Percentiles rank a stretch among this genome's conserved stretches.
Conservation (phyloP, 2,797 vertebrate species). For the Neosalanx taihuensis region DNA sequence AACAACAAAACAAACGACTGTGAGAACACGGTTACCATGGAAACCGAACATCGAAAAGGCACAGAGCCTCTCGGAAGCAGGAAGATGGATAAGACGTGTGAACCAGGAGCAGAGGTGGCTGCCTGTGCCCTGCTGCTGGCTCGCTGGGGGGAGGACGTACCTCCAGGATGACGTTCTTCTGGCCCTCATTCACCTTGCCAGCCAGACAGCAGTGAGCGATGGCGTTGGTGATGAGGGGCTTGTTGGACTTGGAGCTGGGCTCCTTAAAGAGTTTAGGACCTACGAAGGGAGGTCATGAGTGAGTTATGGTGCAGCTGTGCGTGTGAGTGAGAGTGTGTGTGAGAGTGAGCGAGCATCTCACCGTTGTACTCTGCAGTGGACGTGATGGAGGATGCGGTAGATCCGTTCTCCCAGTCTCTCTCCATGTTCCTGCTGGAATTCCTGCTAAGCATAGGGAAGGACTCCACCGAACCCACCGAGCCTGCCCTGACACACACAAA, state of each 20-base stretch:
- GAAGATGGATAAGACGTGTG: too few species aligned
- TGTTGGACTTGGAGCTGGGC: slow-evolving; percentile 87
- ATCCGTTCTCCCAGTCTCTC: slow-evolving; percentile 84
- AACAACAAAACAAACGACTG: slow-evolving; percentile 28
- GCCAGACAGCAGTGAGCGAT: slow-evolving; percentile 86
- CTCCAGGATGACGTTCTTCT: slow-evolving; percentile 82
- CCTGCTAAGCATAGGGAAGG: slow-evolving; percentile 76
- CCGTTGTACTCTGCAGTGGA: slow-evolving; percentile 87
- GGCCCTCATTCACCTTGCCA: slow-evolving; percentile 84
- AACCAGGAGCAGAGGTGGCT: too few species aligned
- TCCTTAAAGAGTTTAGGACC: slow-evolving; percentile 86
- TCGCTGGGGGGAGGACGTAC: slow-evolving; percentile 48
- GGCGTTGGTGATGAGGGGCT: slow-evolving; percentile 83
- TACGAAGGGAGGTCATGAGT: slow-evolving; percentile 29
- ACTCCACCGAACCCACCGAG: slow-evolving; percentile 73
- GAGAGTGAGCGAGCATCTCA: slow-evolving; percentile 34
- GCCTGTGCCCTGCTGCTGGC: not conserved
- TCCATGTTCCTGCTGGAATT: slow-evolving; percentile 82
- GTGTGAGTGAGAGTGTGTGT: not conserved
- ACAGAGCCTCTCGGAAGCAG: too few species aligned
- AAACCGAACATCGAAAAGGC: slow-evolving; percentile 76
- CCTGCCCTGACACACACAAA: slow-evolving; percentile 46
- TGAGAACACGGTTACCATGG: slow-evolving; percentile 81
- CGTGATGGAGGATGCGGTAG: slow-evolving; percentile 82
- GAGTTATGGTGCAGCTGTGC: not conserved